A percentile compares a stretch with the other conserved stretches of the same genome.
Evolutionary conservation across 2,797 vertebrate genomes (phyloP).

Genomic region (Chelidonichthys spinosus): DNA sequence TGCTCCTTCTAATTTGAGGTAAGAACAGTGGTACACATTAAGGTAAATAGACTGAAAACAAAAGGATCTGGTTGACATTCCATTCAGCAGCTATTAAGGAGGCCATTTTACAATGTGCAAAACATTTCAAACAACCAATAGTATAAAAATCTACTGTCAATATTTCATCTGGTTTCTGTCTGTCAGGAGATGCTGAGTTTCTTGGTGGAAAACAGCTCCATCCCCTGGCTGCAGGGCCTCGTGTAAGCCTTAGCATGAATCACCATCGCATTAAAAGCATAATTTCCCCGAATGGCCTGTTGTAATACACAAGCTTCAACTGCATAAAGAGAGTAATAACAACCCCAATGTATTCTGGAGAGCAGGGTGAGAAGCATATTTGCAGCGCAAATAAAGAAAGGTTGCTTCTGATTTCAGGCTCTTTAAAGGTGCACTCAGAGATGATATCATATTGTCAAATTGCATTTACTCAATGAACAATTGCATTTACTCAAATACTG

Average conservation of each 20-base stretch:
- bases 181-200: neutral
- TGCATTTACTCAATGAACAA: too few relatives aligned
- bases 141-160: too few relatives aligned
- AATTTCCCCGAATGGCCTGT: neutral
- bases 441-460: neutral
- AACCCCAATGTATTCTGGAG: neutral
- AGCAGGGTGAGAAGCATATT: neutral
- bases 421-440: neutral
- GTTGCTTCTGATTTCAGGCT: neutral
- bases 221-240: constrained; percentile 32
- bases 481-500: neutral
- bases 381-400: neutral
- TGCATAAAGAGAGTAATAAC: neutral
- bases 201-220: constrained; percentile 39
- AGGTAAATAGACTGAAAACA: neutral
- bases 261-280: neutral
- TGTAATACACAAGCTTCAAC: neutral
- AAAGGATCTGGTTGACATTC: neutral
- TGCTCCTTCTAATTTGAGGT: neutral
- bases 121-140: neutral
- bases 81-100: neutral
- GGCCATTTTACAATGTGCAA: neutral
- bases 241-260: neutral
- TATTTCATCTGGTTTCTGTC: neutral
- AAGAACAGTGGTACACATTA: neutral